A percentile compares a stretch with the other conserved stretches of the same genome.
These are phyloP conservation scores for Grallaria varia DNA, from an alignment of 2,113 vertebrate species.

Conservation along the genomic window DNA sequence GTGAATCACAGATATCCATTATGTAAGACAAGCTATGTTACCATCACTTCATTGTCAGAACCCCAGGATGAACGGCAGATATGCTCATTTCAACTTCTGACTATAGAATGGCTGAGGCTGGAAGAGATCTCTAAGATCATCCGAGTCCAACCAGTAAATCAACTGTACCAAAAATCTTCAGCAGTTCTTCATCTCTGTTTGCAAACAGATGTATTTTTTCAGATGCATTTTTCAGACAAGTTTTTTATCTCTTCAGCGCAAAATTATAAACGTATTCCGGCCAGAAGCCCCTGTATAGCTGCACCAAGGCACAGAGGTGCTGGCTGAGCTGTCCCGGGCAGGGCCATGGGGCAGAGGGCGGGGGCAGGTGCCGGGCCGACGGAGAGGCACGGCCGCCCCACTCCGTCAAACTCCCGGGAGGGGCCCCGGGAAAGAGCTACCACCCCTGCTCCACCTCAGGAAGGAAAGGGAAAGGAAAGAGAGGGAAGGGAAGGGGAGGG, in stretches of 20 bases:
- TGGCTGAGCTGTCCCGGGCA: fast-evolving
- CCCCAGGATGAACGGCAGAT: no score
- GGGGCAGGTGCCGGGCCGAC: fast-evolving
- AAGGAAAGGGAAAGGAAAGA: not conserved
- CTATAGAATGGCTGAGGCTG: not conserved
- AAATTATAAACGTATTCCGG: not conserved
- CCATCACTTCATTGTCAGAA: not conserved
- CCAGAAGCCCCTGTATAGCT: fast-evolving
- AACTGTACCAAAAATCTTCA: not conserved
- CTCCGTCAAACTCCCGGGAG: fast-evolving
- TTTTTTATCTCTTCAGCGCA: not conserved
- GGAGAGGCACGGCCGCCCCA: no score
- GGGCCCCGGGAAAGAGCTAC: fast-evolving
- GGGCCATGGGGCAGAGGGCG: fast-evolving
- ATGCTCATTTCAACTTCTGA: not conserved
- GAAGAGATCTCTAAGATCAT: not conserved
- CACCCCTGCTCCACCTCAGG: not conserved
- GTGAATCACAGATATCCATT: not conserved
- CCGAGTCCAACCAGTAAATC: not conserved
- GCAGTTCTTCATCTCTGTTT: not conserved
- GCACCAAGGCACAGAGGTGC: fast-evolving
- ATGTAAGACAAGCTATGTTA: no score
- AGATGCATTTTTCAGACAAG: not conserved
- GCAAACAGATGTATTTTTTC: not conserved
- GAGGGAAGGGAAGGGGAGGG: not conserved